Evolutionary conservation across 2,113 vertebrate species (phyloP).

Genomic region (Quiscalus mexicanus): DNA sequence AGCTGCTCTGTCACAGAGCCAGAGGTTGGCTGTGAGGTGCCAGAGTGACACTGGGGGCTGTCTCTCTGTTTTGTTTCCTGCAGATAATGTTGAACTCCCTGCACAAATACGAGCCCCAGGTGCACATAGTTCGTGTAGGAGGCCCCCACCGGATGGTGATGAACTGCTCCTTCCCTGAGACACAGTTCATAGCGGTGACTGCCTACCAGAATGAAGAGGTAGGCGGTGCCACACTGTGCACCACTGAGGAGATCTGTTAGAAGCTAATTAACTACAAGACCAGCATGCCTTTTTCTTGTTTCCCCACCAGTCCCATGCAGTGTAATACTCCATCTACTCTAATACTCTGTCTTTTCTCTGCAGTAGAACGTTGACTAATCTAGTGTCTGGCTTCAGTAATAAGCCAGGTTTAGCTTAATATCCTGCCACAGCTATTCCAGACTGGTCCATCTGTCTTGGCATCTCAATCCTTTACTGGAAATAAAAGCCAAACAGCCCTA

Average conservation of each 20-base stretch:
- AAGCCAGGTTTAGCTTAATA: background rate
- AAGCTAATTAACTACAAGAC: background rate
- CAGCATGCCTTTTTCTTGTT: background rate
- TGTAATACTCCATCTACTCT: background rate
- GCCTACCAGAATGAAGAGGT: slow-evolving; percentile 98
- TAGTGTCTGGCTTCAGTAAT: background rate
- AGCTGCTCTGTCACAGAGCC: background rate
- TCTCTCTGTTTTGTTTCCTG: slow-evolving; percentile 20
- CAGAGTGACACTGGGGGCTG: background rate
- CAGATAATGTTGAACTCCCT: slow-evolving; percentile 97
- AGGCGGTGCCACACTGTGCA: background rate
- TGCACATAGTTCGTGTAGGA: slow-evolving; percentile 93
- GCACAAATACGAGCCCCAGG: slow-evolving; percentile 95
- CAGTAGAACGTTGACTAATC: background rate
- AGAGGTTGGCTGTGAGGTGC: background rate
- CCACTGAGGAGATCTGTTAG: background rate
- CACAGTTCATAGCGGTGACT: slow-evolving; percentile 96
- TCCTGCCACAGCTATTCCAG: background rate
- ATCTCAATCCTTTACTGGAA: background rate
- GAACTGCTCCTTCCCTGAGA: slow-evolving; percentile 93
- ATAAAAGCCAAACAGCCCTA: background rate
- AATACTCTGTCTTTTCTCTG: background rate
- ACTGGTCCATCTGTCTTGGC: background rate
- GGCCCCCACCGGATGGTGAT: slow-evolving; percentile 89
- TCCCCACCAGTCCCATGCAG: background rate